A percentile compares a stretch with the other conserved stretches of the same genome.
Conservation (phyloP, 2,888 invertebrate genomes). For the Atrina japonica region DNA sequence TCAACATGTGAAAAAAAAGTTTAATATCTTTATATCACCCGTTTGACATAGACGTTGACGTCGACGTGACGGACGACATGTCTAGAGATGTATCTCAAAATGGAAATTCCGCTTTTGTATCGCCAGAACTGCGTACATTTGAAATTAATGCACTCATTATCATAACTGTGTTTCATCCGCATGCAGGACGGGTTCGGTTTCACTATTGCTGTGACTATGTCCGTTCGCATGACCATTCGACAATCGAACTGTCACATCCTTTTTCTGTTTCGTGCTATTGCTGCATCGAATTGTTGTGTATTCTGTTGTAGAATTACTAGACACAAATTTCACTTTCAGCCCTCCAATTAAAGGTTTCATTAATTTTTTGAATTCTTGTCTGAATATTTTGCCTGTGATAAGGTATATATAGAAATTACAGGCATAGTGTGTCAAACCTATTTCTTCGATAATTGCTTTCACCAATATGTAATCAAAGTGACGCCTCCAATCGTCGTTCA, state of each 20-base stretch:
- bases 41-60: too few relatives aligned
- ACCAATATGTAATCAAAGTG: slow-evolving; percentile 68
- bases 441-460: slow-evolving; percentile 70
- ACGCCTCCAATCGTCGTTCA: slow-evolving; percentile 58
- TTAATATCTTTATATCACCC: too few relatives aligned
- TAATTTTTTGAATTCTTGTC: slow-evolving; percentile 73
- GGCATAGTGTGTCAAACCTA: slow-evolving; percentile 79
- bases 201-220: slow-evolving; percentile 22
- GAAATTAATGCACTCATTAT: too few relatives aligned
- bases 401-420: slow-evolving; percentile 79
- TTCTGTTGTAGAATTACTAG: slow-evolving; percentile 52
- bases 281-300: slow-evolving; percentile 64
- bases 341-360: slow-evolving; percentile 47
- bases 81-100: too few relatives aligned
- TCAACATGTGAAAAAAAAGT: too few relatives aligned
- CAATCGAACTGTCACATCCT: slow-evolving; percentile 57
- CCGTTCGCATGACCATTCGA: slow-evolving; percentile 54
- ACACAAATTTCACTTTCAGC: slow-evolving; percentile 50
- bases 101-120: too few relatives aligned
- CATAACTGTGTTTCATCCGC: slow-evolving; percentile 15
- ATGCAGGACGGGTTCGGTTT: slow-evolving; percentile 20
- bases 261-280: slow-evolving; percentile 49
- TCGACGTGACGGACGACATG: too few relatives aligned
- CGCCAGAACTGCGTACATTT: too few relatives aligned
- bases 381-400: slow-evolving; percentile 78